Evolutionary conservation across 2,797 vertebrate species (phyloP).

Genomic region (Enteromius argenteus): DNA sequence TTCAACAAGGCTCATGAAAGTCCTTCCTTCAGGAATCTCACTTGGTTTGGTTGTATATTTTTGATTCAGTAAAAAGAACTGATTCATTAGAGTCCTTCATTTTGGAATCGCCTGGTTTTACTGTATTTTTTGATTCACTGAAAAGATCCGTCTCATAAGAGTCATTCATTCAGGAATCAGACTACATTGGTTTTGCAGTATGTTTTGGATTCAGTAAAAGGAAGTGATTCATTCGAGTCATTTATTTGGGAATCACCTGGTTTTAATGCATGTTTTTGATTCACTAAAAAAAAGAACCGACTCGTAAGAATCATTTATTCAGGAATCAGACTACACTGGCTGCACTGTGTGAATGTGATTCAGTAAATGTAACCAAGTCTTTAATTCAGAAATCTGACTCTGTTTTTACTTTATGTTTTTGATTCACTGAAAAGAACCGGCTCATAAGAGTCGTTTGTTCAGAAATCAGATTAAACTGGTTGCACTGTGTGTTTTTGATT

Average conservation of each 20-base stretch:
- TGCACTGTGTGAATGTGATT: too few species aligned
- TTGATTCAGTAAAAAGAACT: neutral
- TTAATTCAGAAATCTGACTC: too few species aligned
- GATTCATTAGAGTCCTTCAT: neutral
- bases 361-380: too few species aligned
- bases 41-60: neutral
- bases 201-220: neutral
- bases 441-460: too few species aligned
- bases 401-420: neutral
- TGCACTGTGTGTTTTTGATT: too few species aligned
- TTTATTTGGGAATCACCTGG: neutral
- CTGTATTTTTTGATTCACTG: neutral
- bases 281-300: neutral
- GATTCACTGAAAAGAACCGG: neutral
- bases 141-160: neutral
- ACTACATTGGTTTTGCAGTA: neutral
- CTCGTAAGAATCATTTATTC: too few species aligned
- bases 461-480: too few species aligned
- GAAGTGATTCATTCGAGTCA: too few species aligned
- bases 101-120: too few species aligned
- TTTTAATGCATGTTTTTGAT: neutral
- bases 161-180: neutral
- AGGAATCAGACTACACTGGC: too few species aligned
- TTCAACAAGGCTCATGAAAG: neutral
- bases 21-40: neutral